Percentiles rank a stretch among this genome's conserved stretches.
Conservation (phyloP, 2,797 vertebrate species). For the Tragopan temminckii region DNA sequence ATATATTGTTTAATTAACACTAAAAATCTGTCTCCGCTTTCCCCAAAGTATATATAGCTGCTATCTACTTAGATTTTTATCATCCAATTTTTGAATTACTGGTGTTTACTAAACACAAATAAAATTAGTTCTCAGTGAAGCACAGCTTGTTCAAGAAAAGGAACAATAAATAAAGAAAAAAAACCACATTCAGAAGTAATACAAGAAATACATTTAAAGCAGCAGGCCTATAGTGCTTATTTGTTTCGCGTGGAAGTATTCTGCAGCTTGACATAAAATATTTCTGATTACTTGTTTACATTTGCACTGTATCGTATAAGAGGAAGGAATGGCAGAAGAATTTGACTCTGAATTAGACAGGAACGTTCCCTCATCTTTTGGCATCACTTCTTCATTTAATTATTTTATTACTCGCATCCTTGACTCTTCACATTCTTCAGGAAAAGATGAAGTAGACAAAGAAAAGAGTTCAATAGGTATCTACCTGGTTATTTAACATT, state of each 20-base stretch:
- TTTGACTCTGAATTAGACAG: background rate
- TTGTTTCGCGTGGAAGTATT: background rate
- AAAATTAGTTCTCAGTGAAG: background rate
- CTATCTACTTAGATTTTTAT: background rate
- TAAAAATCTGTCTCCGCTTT: constrained; percentile 1
- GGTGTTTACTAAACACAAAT: background rate
- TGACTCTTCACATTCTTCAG: background rate
- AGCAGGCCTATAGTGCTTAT: background rate
- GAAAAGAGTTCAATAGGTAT: background rate
- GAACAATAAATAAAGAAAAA: background rate
- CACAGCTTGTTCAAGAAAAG: background rate
- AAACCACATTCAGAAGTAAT: background rate
- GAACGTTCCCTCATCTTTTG: background rate
- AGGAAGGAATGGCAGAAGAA: background rate
- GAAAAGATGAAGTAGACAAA: background rate
- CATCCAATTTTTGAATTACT: background rate
- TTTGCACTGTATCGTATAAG: background rate
- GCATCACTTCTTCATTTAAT: background rate
- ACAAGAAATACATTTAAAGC: background rate
- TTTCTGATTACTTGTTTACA: background rate
- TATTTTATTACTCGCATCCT: background rate
- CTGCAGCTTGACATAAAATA: background rate
- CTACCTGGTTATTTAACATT: background rate
- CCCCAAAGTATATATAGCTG: background rate
- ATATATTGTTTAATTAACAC: background rate